Evolutionary conservation across 2,797 vertebrate genomes (phyloP), one percentile per base, ranked within the genome.

Genomic region (Epinephelus malabaricus): DNA sequence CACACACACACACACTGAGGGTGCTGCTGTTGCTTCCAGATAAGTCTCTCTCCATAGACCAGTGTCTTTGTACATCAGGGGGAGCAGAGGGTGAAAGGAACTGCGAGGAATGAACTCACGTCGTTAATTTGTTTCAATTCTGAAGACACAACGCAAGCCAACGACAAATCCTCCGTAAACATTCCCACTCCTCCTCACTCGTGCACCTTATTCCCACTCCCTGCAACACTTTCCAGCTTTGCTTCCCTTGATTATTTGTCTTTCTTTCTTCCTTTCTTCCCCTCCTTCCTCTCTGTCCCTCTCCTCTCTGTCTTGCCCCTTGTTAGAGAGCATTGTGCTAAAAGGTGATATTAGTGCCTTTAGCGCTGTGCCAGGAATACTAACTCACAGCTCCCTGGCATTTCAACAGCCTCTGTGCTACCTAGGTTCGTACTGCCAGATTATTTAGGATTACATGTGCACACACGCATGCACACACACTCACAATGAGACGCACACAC

Each of bases 281-380:
- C 63, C 56, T 61, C 66, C 59, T 56, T 65, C 55, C 56, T 17
- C 40, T 17, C 12, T 13, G 43, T 73, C 12, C 17, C 50, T 76
- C 18, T 0, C 59, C 78, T 61, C 34, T 82, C 73, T 64, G 66
- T 86, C 61, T 77, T 64, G 43, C 71, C 76, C 60, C 73, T 75
- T 84, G 85, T 87, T 88, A 83, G 73, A 13, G 30, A 86, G 78
- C 86, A 54, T 86, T 91, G 86, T 92, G 85, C 80, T 92, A 90
- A 93, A 86, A 89, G 85, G 89, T 91, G 91, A 93, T 92, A 92
- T 90, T 91, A 90, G 86, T 85, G 84, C 79, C 89, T 91, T 93
- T 90, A 89, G 78, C 49, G 70, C 73, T 76, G 84, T 92, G 94
- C 92, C 88, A 92, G 87, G 89, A 92, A 93, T 93, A 89, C 90